A percentile compares a stretch with the other conserved stretches of the same genome.
These are phyloP conservation scores for Schizopygopsis pylzovi DNA, from an alignment of 2,797 vertebrate genomes.

Conservation along the genomic window DNA sequence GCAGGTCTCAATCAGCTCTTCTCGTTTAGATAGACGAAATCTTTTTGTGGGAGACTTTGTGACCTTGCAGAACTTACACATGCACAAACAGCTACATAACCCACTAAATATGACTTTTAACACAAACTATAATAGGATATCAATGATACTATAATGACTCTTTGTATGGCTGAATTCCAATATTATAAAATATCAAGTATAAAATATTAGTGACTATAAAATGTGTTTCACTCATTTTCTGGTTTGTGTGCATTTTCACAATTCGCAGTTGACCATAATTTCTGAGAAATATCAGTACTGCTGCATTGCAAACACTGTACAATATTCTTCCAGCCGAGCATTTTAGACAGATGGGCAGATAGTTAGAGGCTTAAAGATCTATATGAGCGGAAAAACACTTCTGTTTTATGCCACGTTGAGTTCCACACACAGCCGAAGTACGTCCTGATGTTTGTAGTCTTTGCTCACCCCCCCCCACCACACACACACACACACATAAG, in stretches of 20 bases:
- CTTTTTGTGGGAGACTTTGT: too few species aligned
- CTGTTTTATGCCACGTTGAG: slow-evolving; percentile 30
- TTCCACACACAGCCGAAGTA: slow-evolving; percentile 42
- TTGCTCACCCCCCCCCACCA: slow-evolving; percentile 64
- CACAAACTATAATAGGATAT: too few species aligned
- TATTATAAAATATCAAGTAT: not conserved
- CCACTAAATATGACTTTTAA: too few species aligned
- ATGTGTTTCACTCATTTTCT: not conserved
- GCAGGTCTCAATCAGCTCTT: too few species aligned
- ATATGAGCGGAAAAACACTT: slow-evolving; percentile 22
- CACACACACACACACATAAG: slow-evolving; percentile 82
- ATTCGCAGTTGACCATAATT: not conserved
- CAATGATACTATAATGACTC: not conserved
- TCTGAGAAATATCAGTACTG: not conserved
- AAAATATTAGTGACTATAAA: not conserved
- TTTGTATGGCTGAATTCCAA: not conserved
- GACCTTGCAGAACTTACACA: too few species aligned
- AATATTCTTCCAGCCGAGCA: not conserved
- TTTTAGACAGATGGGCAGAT: slow-evolving; percentile 10
- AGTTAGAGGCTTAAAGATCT: slow-evolving; percentile 4
- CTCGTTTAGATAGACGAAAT: too few species aligned
- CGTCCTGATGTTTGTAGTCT: slow-evolving; percentile 43
- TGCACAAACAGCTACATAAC: too few species aligned
- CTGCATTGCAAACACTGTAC: not conserved
- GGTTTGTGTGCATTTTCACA: not conserved